Percentiles rank a stretch among this genome's conserved stretches.
Conservation (phyloP, 2,888 invertebrate species). For the Drosophila neotestacea region DNA sequence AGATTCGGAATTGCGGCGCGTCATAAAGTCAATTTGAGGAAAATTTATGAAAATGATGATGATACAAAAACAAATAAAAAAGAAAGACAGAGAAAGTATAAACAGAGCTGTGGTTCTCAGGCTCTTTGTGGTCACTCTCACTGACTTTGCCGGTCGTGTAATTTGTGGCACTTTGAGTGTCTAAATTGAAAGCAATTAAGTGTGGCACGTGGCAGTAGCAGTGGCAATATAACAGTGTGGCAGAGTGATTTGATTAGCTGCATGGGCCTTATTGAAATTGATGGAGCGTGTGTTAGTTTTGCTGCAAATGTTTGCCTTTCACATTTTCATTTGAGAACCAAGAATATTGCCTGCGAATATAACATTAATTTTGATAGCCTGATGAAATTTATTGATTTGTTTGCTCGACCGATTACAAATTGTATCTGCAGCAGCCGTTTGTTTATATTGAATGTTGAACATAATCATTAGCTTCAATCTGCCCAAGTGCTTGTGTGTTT, state of each 20-base stretch:
- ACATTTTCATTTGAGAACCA: slow-evolving; percentile 11
- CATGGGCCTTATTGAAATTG: slow-evolving; percentile 52
- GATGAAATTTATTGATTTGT: slow-evolving; percentile 53
- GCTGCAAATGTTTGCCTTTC: slow-evolving; percentile 10
- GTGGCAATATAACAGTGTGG: slow-evolving; percentile 34
- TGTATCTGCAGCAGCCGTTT: slow-evolving; percentile 27
- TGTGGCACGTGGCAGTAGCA: slow-evolving; percentile 54
- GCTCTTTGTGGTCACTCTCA: slow-evolving; percentile 14
- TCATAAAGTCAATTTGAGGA: slow-evolving; percentile 59
- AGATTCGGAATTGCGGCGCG: slow-evolving; percentile 44
- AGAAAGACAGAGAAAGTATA: slow-evolving; percentile 3
- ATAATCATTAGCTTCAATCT: slow-evolving; percentile 35
- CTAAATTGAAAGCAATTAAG: slow-evolving; percentile 75
- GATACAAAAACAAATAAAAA: slow-evolving; percentile 1
- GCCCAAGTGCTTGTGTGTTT: slow-evolving; percentile 6
- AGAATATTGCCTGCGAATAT: slow-evolving; percentile 47
- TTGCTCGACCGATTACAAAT: slow-evolving; percentile 42
- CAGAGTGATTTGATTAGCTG: slow-evolving; percentile 49
- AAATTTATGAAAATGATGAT: slow-evolving; percentile 66
- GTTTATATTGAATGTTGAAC: slow-evolving; percentile 14
- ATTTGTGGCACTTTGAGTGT: slow-evolving; percentile 71
- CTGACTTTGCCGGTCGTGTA: slow-evolving; percentile 43
- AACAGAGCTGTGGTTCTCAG: slow-evolving; percentile 18
- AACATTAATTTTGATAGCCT: slow-evolving; percentile 50
- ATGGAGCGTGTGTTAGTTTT: slow-evolving; percentile 39